Base-by-base conservation (phyloP, 92 coral and sea anemone genomes). In the Bergia puertoricense region DNA sequence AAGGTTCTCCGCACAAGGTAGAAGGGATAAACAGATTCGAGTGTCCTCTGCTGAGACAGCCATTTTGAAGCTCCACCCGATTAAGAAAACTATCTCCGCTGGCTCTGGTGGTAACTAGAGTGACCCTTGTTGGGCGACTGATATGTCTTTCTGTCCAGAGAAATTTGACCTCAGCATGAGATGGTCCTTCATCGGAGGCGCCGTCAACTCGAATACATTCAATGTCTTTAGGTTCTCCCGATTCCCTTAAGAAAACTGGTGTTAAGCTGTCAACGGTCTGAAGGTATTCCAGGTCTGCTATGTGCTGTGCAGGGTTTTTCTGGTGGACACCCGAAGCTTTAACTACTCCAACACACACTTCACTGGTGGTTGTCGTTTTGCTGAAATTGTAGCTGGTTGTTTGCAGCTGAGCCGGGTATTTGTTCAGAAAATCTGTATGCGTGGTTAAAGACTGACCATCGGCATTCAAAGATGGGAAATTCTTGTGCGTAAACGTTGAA, bases 381-480 rank as follows among this genome's bases (percentile, higher is more conserved):
- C 92, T 79, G 62, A 93, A 93, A 88, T 91, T 93, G 86, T 91
- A 91, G 85, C 91, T 86, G 8, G 92, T 86, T 76, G 93, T 93
- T 76, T 91, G 92, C 39, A 93, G 89, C 74, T 88, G 91, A 68
- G 88, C 48, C 36, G 75, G 89, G 59, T 93, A 88, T 80, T 88
- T 91, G 82, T 91, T 89, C 6, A 91, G 91, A 54, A 93, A 93
- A 72, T 91, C 95, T 2, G 95, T 91, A 37, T 88, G 90, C 6
- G 88, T 92, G 0, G 95, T 92, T 20, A 92, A 10, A 15, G 92
- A 83, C 54, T 86, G 93, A 48, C 81, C 75, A 68, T 18, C 74
- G n/a, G 87, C 80, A 75, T 89, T 89, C 18, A 79, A 50, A 38
- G 94, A 85, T 54, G 90, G 94, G 0, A 75, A 79, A 74, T 51